Evolutionary conservation across 2,113 vertebrate genomes (phyloP).

Genomic region (Leucopsar rothschildi): DNA sequence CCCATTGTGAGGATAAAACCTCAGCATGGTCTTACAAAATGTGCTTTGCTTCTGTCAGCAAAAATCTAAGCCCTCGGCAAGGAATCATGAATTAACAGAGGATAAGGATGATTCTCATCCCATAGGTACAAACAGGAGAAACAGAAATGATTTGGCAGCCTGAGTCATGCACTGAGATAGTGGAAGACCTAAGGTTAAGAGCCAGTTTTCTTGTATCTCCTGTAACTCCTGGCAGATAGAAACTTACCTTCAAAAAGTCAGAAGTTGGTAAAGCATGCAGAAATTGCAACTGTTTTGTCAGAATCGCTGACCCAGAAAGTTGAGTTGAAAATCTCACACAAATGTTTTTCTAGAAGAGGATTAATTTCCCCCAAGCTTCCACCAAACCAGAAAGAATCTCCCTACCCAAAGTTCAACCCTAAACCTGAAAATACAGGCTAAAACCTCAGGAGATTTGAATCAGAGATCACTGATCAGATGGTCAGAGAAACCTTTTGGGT

Average conservation of each 20-base stretch:
- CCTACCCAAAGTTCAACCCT: background rate
- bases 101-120: background rate
- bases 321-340: background rate
- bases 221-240: background rate
- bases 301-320: background rate
- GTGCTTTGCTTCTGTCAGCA: background rate
- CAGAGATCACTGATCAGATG: background rate
- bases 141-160: background rate
- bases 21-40: background rate
- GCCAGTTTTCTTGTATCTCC: background rate
- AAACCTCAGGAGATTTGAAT: background rate
- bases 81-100: background rate
- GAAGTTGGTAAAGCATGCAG: background rate
- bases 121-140: slow-evolving; percentile 25
- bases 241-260: background rate
- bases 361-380: background rate
- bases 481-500: background rate
- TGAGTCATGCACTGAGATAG: background rate
- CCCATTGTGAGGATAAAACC: slow-evolving; percentile 4
- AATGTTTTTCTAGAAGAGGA: background rate
- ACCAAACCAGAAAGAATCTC: background rate
- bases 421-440: background rate
- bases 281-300: background rate
- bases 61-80: slow-evolving; percentile 2
- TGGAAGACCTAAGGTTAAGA: background rate